A percentile compares a stretch with the other conserved stretches of the same genome.
Evolutionary conservation across 2,797 vertebrate species (phyloP).

Genomic region (Nyctalus aviator): DNA sequence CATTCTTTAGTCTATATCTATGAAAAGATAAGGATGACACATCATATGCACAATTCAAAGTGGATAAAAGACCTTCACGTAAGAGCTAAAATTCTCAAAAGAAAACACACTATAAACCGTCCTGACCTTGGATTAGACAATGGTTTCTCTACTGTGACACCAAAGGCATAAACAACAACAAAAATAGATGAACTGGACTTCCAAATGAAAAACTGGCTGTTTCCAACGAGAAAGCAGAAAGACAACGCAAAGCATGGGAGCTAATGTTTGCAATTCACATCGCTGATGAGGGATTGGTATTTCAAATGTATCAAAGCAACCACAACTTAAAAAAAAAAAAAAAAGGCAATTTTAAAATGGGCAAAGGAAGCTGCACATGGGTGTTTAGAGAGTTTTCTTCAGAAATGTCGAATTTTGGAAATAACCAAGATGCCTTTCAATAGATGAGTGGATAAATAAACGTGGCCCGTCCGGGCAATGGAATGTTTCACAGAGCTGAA

Average conservation of each 20-base stretch:
- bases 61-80: neutral
- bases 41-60: neutral
- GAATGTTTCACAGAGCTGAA: neutral
- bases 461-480: neutral
- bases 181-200: neutral
- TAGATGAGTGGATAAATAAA: neutral
- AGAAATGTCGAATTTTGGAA: neutral
- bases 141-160: neutral
- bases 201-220: neutral
- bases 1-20: constrained; percentile 28
- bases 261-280: constrained; percentile 9
- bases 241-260: neutral
- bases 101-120: constrained; percentile 1
- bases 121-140: neutral
- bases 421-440: constrained; percentile 14
- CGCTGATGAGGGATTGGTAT: neutral
- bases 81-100: neutral
- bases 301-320: neutral
- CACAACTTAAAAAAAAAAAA: neutral
- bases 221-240: constrained; percentile 22
- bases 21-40: constrained; percentile 7
- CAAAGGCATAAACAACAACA: constrained; percentile 1
- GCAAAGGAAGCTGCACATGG: neutral
- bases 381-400: constrained; percentile 31
- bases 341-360: constrained; percentile 29